Base-by-base conservation (phyloP, 2,113 vertebrate genomes). In the Lycaon pictus region DNA sequence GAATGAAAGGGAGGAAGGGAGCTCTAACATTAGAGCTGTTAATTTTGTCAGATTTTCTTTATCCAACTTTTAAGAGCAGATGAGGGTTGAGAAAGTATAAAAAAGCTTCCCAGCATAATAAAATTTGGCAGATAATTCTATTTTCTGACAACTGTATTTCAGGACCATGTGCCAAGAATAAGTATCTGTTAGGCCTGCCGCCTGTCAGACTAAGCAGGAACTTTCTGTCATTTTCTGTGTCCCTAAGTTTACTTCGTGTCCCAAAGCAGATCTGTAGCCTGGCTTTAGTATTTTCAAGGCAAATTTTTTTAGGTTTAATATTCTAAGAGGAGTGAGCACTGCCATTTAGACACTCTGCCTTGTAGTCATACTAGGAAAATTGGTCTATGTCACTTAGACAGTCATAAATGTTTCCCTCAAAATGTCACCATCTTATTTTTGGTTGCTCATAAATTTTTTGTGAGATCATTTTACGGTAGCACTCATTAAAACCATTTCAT, bases 101-200 rank as follows among this genome's bases (percentile, higher is more conserved):
- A 93, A 11, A 76, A 83, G 10, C 25, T 89, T 93, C 58, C 53
- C 25, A 96, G 23, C 25, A 87, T 79, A 81, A 88, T 91, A 35
- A n/a, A 88, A 88, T 63, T 72, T 96, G 19, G 29, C 55, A 97
- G 29, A 56, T 53, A 93, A 22, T 77, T 94, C 74, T 94, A 37
- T 35, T 88, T 98, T 63, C 55, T 96, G 58, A 95, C 71, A 96
- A 96, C 17, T 82, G 55, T 90, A 93, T 94, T 96, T 94, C 43
- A 91, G 56, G 11, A 58, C 8, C 9, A 88, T 25, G 13, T 86
- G 65, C 77, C 63, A 93, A 87, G 48, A 91, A 93, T 48, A 97
- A 83, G 10, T 72, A 84, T 92, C 77, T 92, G 53, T 89, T 55
- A 96, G 23, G 2, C 11, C n/a, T 81, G 15, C 10, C 4, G 1